phyloP scores from a whole-genome alignment of 2,888 invertebrate genomes.

The Leptinotarsa juncta region DNA sequence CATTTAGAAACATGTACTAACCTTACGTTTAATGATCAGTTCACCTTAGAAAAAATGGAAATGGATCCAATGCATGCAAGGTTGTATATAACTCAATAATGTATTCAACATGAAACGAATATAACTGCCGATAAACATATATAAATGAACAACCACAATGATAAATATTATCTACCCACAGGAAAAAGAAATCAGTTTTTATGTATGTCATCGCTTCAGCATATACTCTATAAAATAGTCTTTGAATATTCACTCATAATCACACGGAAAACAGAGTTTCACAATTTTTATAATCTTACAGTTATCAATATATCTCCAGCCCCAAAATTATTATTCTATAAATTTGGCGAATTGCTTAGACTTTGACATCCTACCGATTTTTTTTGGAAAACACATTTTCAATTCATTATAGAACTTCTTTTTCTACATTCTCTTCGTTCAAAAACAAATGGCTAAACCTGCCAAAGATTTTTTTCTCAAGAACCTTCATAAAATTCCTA shows the following conservation, averaged over 20 bases:
- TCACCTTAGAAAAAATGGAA: slow-evolving; percentile 34
- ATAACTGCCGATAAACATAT: background rate
- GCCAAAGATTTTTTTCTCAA: background rate
- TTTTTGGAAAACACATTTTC: background rate
- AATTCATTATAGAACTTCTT: background rate
- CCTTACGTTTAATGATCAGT: slow-evolving; percentile 34
- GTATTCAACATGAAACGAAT: background rate
- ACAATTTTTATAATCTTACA: no score
- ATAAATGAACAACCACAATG: background rate
- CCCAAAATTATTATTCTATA: no score
- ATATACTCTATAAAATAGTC: no score
- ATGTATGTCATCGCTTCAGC: background rate
- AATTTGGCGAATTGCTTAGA: no score
- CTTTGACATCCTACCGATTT: no score
- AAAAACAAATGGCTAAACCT: background rate
- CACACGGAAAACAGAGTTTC: no score
- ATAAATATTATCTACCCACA: slow-evolving; percentile 1
- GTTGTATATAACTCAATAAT: slow-evolving; percentile 11
- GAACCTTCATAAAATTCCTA: slow-evolving; percentile 1
- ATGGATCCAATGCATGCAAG: slow-evolving; percentile 24
- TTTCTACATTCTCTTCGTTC: background rate
- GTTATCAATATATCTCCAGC: no score
- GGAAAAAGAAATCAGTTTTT: slow-evolving; percentile 1
- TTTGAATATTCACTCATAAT: no score
- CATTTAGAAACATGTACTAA: slow-evolving; percentile 28